Percentiles rank a stretch among this genome's conserved stretches.
These are phyloP conservation scores for Meiosimyza platycephala DNA, from an alignment of 2,888 invertebrate species.

Conservation along the genomic window DNA sequence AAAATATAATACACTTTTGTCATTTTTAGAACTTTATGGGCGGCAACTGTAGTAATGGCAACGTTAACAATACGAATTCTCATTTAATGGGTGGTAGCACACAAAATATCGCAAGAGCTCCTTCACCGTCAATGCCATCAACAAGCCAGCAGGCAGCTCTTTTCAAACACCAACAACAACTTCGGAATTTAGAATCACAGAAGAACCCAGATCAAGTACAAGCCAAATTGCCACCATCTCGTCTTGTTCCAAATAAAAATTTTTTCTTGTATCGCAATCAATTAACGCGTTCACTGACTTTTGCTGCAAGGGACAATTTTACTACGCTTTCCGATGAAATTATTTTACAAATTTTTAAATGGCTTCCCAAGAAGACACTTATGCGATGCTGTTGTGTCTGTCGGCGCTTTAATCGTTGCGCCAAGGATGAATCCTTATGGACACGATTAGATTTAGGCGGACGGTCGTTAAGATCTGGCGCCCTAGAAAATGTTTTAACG, in stretches of 20 bases:
- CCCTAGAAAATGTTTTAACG: constrained; percentile 79
- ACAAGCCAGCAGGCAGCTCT: constrained; percentile 57
- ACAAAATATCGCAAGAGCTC: constrained; percentile 36
- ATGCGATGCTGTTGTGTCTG: constrained; percentile 79
- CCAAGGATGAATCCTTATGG: constrained; percentile 89
- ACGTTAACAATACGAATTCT: constrained; percentile 1
- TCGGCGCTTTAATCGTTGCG: constrained; percentile 82
- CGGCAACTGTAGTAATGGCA: neutral
- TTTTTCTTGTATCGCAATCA: constrained; percentile 64
- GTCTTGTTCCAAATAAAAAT: constrained; percentile 58
- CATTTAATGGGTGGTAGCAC: constrained; percentile 34
- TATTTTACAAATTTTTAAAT: constrained; percentile 82
- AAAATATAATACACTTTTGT: neutral
- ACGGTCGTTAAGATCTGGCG: constrained; percentile 75
- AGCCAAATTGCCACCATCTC: constrained; percentile 29
- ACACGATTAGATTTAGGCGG: constrained; percentile 83
- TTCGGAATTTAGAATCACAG: constrained; percentile 38
- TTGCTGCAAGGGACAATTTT: constrained; percentile 73
- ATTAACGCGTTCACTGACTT: constrained; percentile 49
- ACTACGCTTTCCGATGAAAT: constrained; percentile 85
- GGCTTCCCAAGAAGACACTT: constrained; percentile 83
- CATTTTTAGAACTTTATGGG: neutral
- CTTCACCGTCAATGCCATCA: constrained; percentile 53
- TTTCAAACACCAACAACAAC: constrained; percentile 46
- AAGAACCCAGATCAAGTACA: constrained; percentile 39